Evolutionary conservation across 2,888 invertebrate genomes (phyloP).

Genomic region (Atrina japonica): DNA sequence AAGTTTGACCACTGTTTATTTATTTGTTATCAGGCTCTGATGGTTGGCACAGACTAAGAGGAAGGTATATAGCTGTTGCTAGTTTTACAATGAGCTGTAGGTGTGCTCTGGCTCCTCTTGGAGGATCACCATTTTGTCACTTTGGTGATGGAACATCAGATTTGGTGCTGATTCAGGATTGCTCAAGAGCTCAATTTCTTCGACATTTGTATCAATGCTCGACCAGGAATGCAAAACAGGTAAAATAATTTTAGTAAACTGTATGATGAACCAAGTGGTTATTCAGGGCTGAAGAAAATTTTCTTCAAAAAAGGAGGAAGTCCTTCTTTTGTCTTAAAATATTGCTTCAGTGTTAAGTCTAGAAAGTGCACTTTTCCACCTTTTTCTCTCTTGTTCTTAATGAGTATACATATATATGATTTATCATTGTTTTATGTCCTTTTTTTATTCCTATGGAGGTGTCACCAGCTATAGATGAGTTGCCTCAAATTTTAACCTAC

Average conservation of each 20-base stretch:
- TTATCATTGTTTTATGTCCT: not conserved
- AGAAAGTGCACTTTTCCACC: no score
- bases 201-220: conserved; percentile 84
- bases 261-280: no score
- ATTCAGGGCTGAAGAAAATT: no score
- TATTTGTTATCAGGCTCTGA: conserved; percentile 25
- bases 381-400: no score
- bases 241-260: no score
- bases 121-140: conserved; percentile 89
- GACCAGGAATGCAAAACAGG: conserved; percentile 85
- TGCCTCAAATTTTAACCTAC: no score
- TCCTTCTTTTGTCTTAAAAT: not conserved
- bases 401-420: not conserved
- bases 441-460: not conserved
- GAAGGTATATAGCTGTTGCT: conserved; percentile 86
- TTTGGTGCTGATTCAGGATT: conserved; percentile 88
- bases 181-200: conserved; percentile 87
- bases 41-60: conserved; percentile 84
- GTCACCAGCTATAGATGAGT: no score
- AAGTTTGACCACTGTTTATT: no score
- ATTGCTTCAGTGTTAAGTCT: not conserved
- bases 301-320: not conserved
- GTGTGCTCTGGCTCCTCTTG: conserved; percentile 88
- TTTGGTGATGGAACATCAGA: conserved; percentile 90
- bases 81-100: conserved; percentile 89